These are phyloP conservation scores for Cerastis rubricosa DNA, from an alignment of 2,888 invertebrate species.

Conservation along the genomic window DNA sequence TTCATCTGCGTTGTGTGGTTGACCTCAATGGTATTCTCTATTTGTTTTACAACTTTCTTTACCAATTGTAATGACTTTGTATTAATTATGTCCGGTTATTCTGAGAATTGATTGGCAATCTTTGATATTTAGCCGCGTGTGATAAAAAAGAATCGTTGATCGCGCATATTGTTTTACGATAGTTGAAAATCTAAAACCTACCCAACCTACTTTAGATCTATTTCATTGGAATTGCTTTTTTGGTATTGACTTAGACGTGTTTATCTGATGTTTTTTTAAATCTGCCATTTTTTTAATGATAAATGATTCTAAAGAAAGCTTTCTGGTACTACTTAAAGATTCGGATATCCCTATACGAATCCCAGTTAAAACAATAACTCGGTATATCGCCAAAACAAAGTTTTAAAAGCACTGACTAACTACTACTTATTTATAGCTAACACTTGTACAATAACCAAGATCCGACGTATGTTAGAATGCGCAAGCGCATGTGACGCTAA, in stretches of 20 bases:
- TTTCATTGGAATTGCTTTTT: not conserved
- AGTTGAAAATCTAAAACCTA: not conserved
- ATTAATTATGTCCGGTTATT: conserved; percentile 24
- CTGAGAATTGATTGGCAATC: conserved; percentile 21
- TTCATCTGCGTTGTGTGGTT: conserved; percentile 38
- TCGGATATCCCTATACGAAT: not conserved
- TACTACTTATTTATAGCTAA: not conserved
- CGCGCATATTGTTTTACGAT: not conserved
- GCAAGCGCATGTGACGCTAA: conserved; percentile 43
- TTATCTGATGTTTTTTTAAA: not conserved
- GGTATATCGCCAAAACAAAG: not conserved
- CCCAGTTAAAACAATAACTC: not conserved
- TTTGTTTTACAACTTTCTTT: conserved; percentile 53
- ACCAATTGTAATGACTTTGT: not conserved
- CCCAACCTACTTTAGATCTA: too few species aligned
- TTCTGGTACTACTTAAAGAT: not conserved
- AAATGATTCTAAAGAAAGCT: not conserved
- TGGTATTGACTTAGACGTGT: not conserved
- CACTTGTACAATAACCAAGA: not conserved
- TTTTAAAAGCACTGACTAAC: not conserved
- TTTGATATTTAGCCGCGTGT: not conserved
- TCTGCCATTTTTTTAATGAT: not conserved
- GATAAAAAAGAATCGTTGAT: not conserved
- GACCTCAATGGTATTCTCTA: conserved; percentile 37
- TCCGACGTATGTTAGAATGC: not conserved